A percentile compares a stretch with the other conserved stretches of the same genome.
phyloP scores from a whole-genome alignment of 2,888 invertebrate genomes.

The Heliconius ethilla region DNA sequence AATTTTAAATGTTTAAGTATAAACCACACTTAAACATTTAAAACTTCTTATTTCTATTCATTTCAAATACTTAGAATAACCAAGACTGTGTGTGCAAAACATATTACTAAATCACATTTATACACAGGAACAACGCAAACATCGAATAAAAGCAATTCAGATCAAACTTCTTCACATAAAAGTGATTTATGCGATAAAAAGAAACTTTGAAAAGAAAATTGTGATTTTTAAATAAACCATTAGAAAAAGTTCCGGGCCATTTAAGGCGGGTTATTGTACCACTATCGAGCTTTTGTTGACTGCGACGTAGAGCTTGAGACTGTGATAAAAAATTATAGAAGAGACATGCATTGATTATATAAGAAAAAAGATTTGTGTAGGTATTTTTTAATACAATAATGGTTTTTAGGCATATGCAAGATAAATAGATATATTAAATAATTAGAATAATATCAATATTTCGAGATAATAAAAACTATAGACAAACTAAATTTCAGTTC shows the following conservation, averaged over 20 bases:
- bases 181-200: constrained; percentile 73
- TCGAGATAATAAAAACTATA: not conserved
- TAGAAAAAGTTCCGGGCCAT: constrained; percentile 80
- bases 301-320: constrained; percentile 60
- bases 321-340: constrained; percentile 46
- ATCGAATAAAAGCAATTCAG: constrained; percentile 78
- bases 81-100: constrained; percentile 56
- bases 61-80: constrained; percentile 24
- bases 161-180: constrained; percentile 77
- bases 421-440: not conserved
- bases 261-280: constrained; percentile 77
- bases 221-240: constrained; percentile 81
- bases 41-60: constrained; percentile 16
- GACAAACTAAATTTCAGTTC: not conserved
- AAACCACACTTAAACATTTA: not conserved
- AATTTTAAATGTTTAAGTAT: too few species aligned
- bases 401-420: too few species aligned
- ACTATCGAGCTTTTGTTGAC: constrained; percentile 75
- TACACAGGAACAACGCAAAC: constrained; percentile 71
- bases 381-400: too few species aligned
- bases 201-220: constrained; percentile 77
- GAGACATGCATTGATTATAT: constrained; percentile 20
- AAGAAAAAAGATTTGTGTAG: not conserved
- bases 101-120: constrained; percentile 72
- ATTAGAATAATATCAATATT: too few species aligned